Base-by-base conservation (phyloP, 1,140 invertebrate genomes). In the Drosophila suzukii region DNA sequence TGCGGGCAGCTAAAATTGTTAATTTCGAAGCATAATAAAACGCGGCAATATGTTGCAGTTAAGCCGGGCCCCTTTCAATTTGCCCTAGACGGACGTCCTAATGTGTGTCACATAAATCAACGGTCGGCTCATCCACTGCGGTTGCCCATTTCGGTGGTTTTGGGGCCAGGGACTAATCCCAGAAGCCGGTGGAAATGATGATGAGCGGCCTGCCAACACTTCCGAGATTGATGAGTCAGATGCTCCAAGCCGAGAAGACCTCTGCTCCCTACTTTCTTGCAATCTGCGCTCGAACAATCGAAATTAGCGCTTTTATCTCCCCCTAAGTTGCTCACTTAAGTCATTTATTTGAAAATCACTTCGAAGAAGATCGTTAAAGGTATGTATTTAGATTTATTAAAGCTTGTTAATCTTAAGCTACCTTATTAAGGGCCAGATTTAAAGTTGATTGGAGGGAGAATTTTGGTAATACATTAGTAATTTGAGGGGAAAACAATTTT, bases 21-120 rank as follows among this genome's bases (percentile, higher is more conserved):
- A 71, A 85, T 86, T 85, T 63, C 57, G 50, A 78, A 85, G 77
- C 38, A 66, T 81, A 78, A 85, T 86, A 88, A 81, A 85, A 81
- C 43, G 65, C 65, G 53, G 75, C 71, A 58, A 88, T 88, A 78
- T 65, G 50, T 85, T 81, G 53, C 43, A 62, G 63, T 27, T 66
- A 55, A 55, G 54, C 49, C 51, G 60, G 39, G n/a, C 41, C 51
- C 44, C 81, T 67, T 85, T 84, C 72, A 84, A 83, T 84, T 83
- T 76, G 51, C 66, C 32, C 61, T 43, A 34, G 36, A 41, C 58
- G 24, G 44, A 73, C 47, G 8, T 36, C 55, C 77, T 77, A 84
- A 84, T 85, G 77, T 73, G 61, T 85, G 77, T 70, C 66, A 58
- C 66, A 84, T 84, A 65, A 84, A 84, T 84, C 81, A 85, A 34